phyloP scores from a whole-genome alignment of 2,113 vertebrate species.

The Neotragus pygmaeus region DNA sequence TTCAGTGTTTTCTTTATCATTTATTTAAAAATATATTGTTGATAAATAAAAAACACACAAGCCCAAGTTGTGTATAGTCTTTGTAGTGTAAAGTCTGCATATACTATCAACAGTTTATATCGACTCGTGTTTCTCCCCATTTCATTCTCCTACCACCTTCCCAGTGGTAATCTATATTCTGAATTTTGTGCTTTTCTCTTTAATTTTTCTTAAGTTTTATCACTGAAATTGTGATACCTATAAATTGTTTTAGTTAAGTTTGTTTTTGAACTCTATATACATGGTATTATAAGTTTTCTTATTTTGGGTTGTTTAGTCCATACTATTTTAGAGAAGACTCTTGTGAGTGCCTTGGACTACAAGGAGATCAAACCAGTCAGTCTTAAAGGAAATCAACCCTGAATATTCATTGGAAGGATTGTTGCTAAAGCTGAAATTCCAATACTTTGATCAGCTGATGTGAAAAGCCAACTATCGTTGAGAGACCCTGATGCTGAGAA shows the following conservation, averaged over 20 bases:
- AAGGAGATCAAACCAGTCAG: neutral
- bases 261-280: neutral
- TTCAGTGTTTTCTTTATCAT: neutral
- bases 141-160: neutral
- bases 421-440: neutral
- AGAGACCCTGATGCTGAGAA: neutral
- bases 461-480: neutral
- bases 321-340: neutral
- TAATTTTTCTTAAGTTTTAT: neutral
- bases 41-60: neutral
- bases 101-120: neutral
- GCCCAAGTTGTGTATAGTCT: neutral
- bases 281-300: neutral
- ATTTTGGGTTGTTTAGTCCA: neutral
- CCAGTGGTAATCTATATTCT: neutral
- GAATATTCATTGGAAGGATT: neutral
- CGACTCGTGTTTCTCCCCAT: neutral
- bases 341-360: neutral
- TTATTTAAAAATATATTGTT: neutral
- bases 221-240: neutral
- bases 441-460: neutral
- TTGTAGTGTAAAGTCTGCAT: neutral
- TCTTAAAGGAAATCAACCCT: neutral
- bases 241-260: constrained; percentile 20
- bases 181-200: constrained; percentile 9